Percentiles rank a stretch among this genome's conserved stretches.
Evolutionary conservation across 2,888 invertebrate genomes (phyloP).

Genomic region (Scaptomyza caliginosa): DNA sequence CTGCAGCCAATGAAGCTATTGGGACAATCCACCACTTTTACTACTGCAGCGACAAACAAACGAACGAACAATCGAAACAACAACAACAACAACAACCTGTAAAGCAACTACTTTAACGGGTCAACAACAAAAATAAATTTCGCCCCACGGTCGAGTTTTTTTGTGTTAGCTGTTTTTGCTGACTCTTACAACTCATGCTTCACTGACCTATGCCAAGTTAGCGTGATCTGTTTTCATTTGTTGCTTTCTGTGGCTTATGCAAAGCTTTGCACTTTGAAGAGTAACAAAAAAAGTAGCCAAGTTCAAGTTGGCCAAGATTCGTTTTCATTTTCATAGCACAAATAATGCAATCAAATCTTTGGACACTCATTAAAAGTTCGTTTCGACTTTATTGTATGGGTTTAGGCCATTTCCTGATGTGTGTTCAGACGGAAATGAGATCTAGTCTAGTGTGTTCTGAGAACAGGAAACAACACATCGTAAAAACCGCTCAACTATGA

Average conservation of each 20-base stretch:
- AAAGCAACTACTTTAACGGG: constrained; percentile 41
- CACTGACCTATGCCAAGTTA: constrained; percentile 71
- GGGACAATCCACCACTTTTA: constrained; percentile 59
- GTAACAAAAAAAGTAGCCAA: constrained; percentile 27
- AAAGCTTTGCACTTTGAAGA: constrained; percentile 58
- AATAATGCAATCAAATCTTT: no score
- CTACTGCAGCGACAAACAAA: constrained; percentile 45
- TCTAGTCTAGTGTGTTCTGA: constrained; percentile 10
- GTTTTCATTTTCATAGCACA: constrained; percentile 4
- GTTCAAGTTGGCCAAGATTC: constrained; percentile 61
- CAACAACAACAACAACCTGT: constrained; percentile 13
- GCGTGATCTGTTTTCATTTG: constrained; percentile 5
- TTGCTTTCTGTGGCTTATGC: constrained; percentile 27
- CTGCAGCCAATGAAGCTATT: constrained; percentile 53
- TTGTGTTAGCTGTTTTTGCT: not conserved
- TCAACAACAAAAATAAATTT: constrained; percentile 35
- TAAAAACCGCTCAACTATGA: constrained; percentile 41
- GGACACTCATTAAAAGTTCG: no score
- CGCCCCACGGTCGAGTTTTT: constrained; percentile 14
- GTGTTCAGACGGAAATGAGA: constrained; percentile 26
- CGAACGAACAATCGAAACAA: not conserved
- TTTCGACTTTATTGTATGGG: constrained; percentile 22
- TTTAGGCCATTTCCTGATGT: constrained; percentile 22
- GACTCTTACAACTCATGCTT: constrained; percentile 42
- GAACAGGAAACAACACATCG: constrained; percentile 33